These are phyloP conservation scores for Poicephalus meyeri DNA, from an alignment of 2,113 vertebrate genomes.

Conservation along the genomic window DNA sequence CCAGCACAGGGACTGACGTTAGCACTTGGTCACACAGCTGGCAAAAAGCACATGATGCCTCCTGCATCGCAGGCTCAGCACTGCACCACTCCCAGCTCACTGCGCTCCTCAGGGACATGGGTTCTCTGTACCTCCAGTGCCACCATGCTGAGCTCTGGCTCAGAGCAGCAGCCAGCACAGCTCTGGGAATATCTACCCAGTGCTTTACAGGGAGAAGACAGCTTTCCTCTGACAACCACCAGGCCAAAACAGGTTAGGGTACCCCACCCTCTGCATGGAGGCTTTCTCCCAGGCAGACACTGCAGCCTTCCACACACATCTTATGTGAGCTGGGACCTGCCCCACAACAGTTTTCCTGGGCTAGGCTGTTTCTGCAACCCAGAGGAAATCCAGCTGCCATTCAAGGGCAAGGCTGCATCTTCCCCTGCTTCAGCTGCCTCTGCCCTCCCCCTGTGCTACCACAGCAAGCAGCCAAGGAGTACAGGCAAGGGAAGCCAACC, in stretches of 20 bases:
- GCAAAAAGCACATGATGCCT: not conserved
- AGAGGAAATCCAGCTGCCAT: not conserved
- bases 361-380: not conserved
- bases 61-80: not conserved
- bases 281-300: not conserved
- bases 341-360: too few relatives aligned
- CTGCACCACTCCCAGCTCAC: fast-evolving
- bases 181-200: not conserved
- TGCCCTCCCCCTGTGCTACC: not conserved
- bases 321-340: not conserved
- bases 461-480: not conserved
- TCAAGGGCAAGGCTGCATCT: fast-evolving
- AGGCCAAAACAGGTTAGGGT: not conserved
- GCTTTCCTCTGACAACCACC: not conserved
- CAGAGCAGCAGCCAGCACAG: not conserved
- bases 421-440: not conserved
- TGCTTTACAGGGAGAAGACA: not conserved
- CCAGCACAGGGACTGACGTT: fast-evolving
- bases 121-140: not conserved
- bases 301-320: not conserved
- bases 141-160: not conserved
- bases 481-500: not conserved
- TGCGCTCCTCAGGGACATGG: fast-evolving
- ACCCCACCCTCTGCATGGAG: not conserved
- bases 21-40: not conserved